Conservation (phyloP, 2,113 vertebrate species). For the Apistogramma diplotaenia region DNA sequence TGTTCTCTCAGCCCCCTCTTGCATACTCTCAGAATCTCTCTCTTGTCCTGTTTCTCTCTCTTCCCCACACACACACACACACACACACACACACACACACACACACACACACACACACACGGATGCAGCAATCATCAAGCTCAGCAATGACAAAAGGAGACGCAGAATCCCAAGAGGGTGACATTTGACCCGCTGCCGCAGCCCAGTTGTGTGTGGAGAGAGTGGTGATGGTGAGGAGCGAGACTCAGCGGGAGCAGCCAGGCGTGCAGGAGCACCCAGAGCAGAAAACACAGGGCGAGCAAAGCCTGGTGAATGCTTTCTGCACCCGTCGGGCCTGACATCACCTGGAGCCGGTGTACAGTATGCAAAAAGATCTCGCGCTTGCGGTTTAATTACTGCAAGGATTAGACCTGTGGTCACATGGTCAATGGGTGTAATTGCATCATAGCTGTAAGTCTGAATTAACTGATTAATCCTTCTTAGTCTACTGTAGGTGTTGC, state of each 20-base stretch:
- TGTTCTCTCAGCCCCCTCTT: slow-evolving; percentile 9
- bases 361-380: neutral
- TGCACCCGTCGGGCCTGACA: slow-evolving; percentile 27
- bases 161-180: slow-evolving; percentile 52
- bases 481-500: neutral
- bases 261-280: slow-evolving; percentile 40
- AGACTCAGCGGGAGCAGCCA: slow-evolving; percentile 35
- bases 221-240: neutral
- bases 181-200: slow-evolving; percentile 60
- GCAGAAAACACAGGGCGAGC: slow-evolving; percentile 41
- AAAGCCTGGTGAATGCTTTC: slow-evolving; percentile 23
- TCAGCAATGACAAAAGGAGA: slow-evolving; percentile 62
- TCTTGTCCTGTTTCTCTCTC: neutral
- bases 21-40: neutral
- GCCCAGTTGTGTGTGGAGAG: slow-evolving; percentile 28
- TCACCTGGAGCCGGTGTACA: slow-evolving; percentile 25
- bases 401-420: slow-evolving; percentile 1
- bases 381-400: slow-evolving; percentile 9
- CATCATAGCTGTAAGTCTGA: neutral
- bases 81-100: neutral
- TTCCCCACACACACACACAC: neutral
- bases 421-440: slow-evolving; percentile 14
- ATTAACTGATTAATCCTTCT: neutral
- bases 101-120: neutral
- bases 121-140: slow-evolving; percentile 28